Conservation (phyloP, 2,797 vertebrate species). For the Bryconaethiops microstoma region DNA sequence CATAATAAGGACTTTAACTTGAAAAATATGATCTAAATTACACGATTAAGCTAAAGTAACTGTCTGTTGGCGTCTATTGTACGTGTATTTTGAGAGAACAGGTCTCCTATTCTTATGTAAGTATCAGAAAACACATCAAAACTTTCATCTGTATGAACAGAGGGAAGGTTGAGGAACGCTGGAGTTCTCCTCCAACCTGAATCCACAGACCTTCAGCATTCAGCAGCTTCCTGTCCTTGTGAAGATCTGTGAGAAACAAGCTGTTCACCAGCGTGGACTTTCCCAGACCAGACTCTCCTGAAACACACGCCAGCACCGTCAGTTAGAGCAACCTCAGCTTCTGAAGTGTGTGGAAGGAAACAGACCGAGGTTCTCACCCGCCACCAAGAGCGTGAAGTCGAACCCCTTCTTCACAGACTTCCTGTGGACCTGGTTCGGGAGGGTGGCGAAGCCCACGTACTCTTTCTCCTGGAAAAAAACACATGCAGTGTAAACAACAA, state of each 20-base stretch:
- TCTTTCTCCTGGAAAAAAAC: conserved; percentile 87
- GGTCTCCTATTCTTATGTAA: no score
- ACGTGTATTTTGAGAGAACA: no score
- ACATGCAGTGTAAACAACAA: no score
- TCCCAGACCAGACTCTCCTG: conserved; percentile 62
- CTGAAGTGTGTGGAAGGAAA: neutral
- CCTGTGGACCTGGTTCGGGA: conserved; percentile 78
- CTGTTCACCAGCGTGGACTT: conserved; percentile 62
- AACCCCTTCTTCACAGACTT: conserved; percentile 3
- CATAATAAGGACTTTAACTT: no score
- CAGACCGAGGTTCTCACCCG: conserved; percentile 85
- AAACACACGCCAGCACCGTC: neutral
- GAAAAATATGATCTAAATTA: no score
- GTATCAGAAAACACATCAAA: no score
- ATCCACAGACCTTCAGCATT: conserved; percentile 52
- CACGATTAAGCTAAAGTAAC: no score
- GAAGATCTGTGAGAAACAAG: conserved; percentile 61
- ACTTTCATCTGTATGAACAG: no score
- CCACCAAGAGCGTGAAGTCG: conserved; percentile 98
- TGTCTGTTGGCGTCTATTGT: no score
- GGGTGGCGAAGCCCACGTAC: conserved; percentile 94
- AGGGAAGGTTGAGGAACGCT: neutral
- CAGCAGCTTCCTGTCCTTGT: conserved; percentile 61
- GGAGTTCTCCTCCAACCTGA: neutral
- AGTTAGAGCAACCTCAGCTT: neutral